Evolutionary conservation across 1,140 invertebrate genomes (phyloP), one percentile per base, ranked within the genome.

Genomic region (Leptinotarsa lineolata): DNA sequence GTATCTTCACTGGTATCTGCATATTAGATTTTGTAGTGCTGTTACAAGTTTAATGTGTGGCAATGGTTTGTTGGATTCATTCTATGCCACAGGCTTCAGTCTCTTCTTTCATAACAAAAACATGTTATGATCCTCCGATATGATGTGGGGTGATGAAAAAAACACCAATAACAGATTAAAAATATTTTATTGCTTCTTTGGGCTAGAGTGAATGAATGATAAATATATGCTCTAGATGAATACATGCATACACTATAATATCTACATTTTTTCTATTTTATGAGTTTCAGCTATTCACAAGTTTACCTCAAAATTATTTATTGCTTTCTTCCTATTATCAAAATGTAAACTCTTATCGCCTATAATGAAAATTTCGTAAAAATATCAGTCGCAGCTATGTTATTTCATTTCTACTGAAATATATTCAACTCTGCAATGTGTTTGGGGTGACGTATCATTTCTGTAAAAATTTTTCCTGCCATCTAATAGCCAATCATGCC

Each of bases 111-210:
- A 30, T 8, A 30, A 30, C 30, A 30, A 5, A 30, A 30, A 30
- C 30, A 30, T 30, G 30, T 8, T 30, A 8, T 30, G 30, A 30
- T 30, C 8, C 8, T 39, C 8, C 11, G 11, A 39, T 30, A 30
- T 11, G 30, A 39, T 39, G 8, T 11, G 8, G 8, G 30, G 8
- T 39, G 3, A 11, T 39, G 30, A 54, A n/a, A n/a, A 54, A 54
- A 16, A 54, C 48, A 54, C 48, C n/a, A 18, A 18, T 54, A 54
- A 64, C 80, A 79, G 80, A 81, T 81, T 81, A 80, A 81, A 81
- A 81, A 81, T 81, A 81, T 79, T 81, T 81, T 81, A 81, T 81
- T 81, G 80, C 80, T 81, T 81, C 75, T 78, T 75, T 72, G 80
- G 79, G 75, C 77, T 80, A 80, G 75, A 78, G 76, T 79, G 78